phyloP scores from a whole-genome alignment of 1,140 invertebrate species.

The Anagrus nilaparvatae region DNA sequence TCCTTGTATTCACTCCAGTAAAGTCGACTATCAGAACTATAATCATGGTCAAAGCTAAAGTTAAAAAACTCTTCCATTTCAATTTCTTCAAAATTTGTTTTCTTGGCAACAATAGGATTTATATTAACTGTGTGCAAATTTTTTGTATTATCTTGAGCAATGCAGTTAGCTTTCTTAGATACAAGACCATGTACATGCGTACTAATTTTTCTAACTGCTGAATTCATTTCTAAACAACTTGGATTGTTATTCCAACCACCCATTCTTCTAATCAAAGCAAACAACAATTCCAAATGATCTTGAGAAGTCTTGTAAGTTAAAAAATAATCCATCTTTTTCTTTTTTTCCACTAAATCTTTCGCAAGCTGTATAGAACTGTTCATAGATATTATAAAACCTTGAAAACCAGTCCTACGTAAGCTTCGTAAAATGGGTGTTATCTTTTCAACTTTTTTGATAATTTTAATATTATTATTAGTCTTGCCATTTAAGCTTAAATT shows the following conservation, averaged over 20 bases:
- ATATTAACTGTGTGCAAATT: background rate
- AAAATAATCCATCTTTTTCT: slow-evolving; percentile 11
- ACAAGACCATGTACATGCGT: slow-evolving; percentile 7
- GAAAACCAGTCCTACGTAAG: slow-evolving; percentile 20
- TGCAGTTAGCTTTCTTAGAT: slow-evolving; percentile 10
- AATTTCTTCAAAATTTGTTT: background rate
- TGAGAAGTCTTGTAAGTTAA: slow-evolving; percentile 27
- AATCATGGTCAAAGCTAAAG: background rate
- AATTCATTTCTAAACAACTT: slow-evolving; percentile 24
- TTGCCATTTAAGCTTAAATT: too few relatives aligned
- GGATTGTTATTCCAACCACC: slow-evolving; percentile 41
- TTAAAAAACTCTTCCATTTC: background rate
- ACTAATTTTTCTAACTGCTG: slow-evolving; percentile 22
- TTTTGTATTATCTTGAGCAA: background rate
- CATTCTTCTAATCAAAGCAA: slow-evolving; percentile 28
- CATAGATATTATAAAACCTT: slow-evolving; percentile 22
- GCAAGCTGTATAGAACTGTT: slow-evolving; percentile 17
- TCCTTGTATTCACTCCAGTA: slow-evolving; percentile 1
- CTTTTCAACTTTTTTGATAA: too few relatives aligned
- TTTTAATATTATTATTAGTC: too few relatives aligned
- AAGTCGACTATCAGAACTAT: background rate
- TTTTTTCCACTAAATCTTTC: slow-evolving; percentile 19
- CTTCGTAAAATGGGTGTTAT: slow-evolving; percentile 8
- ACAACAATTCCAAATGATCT: slow-evolving; percentile 37
- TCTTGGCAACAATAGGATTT: background rate